These are phyloP conservation scores for Drosophila busckii DNA, from an alignment of 1,140 invertebrate species.

Conservation along the genomic window DNA sequence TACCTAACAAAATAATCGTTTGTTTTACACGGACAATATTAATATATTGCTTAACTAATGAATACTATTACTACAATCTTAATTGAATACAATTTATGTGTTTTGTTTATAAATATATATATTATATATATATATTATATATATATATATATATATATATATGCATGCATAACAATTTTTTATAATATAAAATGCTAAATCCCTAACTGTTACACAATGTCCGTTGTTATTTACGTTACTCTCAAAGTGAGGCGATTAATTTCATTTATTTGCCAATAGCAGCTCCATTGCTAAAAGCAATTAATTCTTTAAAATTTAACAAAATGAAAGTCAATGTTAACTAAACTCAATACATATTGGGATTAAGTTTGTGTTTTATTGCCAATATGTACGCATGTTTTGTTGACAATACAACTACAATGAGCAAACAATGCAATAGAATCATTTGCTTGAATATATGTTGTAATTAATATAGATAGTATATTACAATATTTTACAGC, in stretches of 20 bases:
- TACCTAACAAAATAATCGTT: constrained; percentile 56
- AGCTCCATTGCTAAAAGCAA: constrained; percentile 10
- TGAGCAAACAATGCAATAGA: constrained; percentile 26
- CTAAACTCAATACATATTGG: constrained; percentile 41
- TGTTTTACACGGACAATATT: constrained; percentile 31
- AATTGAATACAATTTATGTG: constrained; percentile 9
- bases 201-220: constrained; percentile 64
- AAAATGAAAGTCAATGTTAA: constrained; percentile 17
- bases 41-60: constrained; percentile 49
- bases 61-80: constrained; percentile 59
- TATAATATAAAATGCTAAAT: constrained; percentile 67
- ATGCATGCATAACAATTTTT: constrained; percentile 64
- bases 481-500: constrained; percentile 57
- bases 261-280: constrained; percentile 10
- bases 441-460: constrained; percentile 29
- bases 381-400: constrained; percentile 36
- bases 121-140: constrained; percentile 10
- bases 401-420: constrained; percentile 15
- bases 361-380: constrained; percentile 37
- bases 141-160: constrained; percentile 22
- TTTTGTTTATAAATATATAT: not conserved
- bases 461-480: constrained; percentile 30
- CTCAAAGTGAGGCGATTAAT: constrained; percentile 41
- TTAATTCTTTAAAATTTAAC: constrained; percentile 11
- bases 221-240: constrained; percentile 39